phyloP scores from a whole-genome alignment of 2,113 vertebrate species.

The Tychaedon coryphoeus region DNA sequence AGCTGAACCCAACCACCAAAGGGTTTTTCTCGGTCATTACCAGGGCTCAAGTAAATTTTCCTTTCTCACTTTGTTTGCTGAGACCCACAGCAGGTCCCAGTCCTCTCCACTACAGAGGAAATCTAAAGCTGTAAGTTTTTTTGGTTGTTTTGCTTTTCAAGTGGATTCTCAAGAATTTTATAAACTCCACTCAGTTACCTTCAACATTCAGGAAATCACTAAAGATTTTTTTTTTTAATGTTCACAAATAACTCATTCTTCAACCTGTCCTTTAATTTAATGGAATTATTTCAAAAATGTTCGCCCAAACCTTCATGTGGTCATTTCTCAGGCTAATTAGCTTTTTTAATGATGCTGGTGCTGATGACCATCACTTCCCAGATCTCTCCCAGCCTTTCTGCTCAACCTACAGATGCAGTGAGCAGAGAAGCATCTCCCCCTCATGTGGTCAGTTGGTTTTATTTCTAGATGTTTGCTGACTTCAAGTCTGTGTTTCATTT shows the following conservation, averaged over 20 bases:
- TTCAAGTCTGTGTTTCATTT: neutral
- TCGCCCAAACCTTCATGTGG: rapidly evolving
- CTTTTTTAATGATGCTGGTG: neutral
- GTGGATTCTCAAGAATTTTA: neutral
- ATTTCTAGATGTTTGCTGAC: neutral
- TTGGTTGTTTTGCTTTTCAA: neutral
- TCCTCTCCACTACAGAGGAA: rapidly evolving
- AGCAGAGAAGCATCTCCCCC: neutral
- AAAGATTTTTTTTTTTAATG: rapidly evolving
- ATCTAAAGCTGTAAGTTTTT: neutral
- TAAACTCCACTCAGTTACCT: rapidly evolving
- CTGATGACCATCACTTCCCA: neutral
- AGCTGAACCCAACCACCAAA: neutral
- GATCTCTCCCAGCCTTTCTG: neutral
- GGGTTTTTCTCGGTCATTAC: neutral
- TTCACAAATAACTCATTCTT: neutral
- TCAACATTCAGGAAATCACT: neutral
- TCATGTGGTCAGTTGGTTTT: neutral
- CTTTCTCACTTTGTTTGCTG: neutral
- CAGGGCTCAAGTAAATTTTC: neutral
- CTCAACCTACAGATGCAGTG: neutral
- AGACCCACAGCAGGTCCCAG: neutral
- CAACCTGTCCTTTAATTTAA: neutral
- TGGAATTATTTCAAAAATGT: neutral
- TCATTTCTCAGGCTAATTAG: neutral